These are phyloP conservation scores for Eurypyga helias DNA, from an alignment of 2,113 vertebrate genomes.

Conservation along the genomic window DNA sequence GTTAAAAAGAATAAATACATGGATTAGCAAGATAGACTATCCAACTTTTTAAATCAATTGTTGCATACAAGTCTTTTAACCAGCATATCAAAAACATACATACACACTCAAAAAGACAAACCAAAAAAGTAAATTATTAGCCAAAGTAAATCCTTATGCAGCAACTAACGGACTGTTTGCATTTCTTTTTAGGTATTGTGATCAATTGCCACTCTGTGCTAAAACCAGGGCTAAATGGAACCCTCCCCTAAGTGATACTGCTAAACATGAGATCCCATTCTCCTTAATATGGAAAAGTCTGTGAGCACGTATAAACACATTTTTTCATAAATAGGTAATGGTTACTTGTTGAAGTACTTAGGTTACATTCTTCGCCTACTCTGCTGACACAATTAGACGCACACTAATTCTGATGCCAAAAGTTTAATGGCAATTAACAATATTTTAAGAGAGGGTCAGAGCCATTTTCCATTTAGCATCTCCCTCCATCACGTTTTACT, in stretches of 20 bases:
- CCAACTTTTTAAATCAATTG: neutral
- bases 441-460: neutral
- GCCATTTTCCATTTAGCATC: neutral
- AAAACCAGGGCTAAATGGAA: neutral
- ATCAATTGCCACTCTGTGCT: neutral
- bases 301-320: neutral
- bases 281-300: conserved; percentile 41
- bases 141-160: conserved; percentile 22
- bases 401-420: neutral
- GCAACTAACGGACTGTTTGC: conserved; percentile 7
- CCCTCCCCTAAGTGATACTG: neutral
- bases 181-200: conserved; percentile 1
- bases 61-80: neutral
- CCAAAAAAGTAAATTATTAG: conserved; percentile 38
- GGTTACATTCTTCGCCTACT: conserved; percentile 1
- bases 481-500: neutral
- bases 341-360: neutral
- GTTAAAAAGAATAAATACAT: neutral
- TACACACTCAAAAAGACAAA: neutral
- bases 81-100: neutral
- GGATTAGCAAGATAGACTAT: neutral
- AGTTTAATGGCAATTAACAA: neutral
- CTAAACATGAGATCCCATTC: neutral
- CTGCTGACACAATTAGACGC: neutral
- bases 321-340: conserved; percentile 57